Conservation (phyloP, 92 coral and sea anemone genomes). For the Parazoanthus darwini region DNA sequence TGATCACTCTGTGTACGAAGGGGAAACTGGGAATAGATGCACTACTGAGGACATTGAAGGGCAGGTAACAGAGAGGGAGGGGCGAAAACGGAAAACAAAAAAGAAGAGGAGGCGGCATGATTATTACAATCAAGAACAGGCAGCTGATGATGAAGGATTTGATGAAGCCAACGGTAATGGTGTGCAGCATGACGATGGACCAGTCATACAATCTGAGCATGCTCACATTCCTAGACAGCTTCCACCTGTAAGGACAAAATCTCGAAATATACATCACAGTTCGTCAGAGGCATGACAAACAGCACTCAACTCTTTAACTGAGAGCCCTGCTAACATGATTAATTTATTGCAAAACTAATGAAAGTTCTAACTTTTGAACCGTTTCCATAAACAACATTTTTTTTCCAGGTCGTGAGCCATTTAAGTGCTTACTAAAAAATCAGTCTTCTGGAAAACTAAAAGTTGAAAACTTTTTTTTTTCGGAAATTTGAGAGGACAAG, state of each 20-base stretch:
- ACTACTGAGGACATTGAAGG: not conserved
- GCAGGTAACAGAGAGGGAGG: not conserved
- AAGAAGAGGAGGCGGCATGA: constrained; percentile 1
- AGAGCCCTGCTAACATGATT: not conserved
- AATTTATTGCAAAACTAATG: too few relatives aligned
- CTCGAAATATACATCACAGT: not conserved
- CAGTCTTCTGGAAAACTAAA: too few relatives aligned
- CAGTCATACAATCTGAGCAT: not conserved
- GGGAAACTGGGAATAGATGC: not conserved
- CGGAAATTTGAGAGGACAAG: too few relatives aligned
- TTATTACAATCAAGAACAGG: not conserved
- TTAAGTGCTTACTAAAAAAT: too few relatives aligned
- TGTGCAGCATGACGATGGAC: not conserved
- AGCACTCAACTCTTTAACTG: not conserved
- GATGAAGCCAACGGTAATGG: constrained; percentile 25
- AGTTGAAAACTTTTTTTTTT: too few relatives aligned
- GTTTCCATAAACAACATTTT: too few relatives aligned
- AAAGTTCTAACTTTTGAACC: too few relatives aligned
- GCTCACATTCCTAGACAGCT: not conserved
- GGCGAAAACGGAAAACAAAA: constrained; percentile 13
- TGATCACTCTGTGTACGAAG: not conserved
- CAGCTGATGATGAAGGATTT: constrained; percentile 10
- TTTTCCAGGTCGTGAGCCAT: too few relatives aligned
- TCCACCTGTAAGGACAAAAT: constrained; percentile 4
- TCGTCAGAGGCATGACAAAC: not conserved